Evolutionary conservation across 2,888 invertebrate species (phyloP), one percentile per base, ranked within the genome.

Genomic region (Orchestes rusci): DNA sequence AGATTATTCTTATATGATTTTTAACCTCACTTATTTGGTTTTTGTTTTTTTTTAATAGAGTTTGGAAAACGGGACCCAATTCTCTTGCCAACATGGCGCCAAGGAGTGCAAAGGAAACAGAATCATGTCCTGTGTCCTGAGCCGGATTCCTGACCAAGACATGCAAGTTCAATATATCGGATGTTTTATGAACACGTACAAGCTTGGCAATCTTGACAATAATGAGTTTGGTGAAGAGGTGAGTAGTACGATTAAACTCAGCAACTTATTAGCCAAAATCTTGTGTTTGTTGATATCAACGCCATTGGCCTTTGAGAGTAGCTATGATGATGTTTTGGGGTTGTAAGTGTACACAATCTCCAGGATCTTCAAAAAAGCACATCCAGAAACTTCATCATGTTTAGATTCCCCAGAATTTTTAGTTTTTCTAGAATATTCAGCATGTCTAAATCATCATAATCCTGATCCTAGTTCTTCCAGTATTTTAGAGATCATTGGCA

Each of bases 61-160:
- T 48, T 39, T 54, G 10, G 51, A 56, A 30, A 54, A 56, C 45
- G 58, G 56, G 2, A 44, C 39, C 2, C 48, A 51, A 30, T 60
- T 61, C 42, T 59, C 65, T 47, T 82, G 82, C 57, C 80, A 80
- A 62, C 80, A 80, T 57, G 81, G 82, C 1, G 71, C 75, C 0
- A 53, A 64, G 1, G 81, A 81, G 59, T 82, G 82, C 51, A 61
- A 66, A 32, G 80, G 80, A 3, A 81, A 82, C 58, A 66, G 73
- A 42, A 68, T 80, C 27, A 78, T 80, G 58, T 77, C 78, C 31
- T 81, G 82, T 59, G 71, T 74, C 3, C 59, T 80, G 38, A 58
- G 64, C 23, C 58, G 56, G 45, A 57, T 70, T 55, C 23, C 50
- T 16, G 58, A 71, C 51, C 69, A 69, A 55, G 60, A 58, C 55